Evolutionary conservation across 2,797 vertebrate species (phyloP).

Genomic region (Xenopus petersii): DNA sequence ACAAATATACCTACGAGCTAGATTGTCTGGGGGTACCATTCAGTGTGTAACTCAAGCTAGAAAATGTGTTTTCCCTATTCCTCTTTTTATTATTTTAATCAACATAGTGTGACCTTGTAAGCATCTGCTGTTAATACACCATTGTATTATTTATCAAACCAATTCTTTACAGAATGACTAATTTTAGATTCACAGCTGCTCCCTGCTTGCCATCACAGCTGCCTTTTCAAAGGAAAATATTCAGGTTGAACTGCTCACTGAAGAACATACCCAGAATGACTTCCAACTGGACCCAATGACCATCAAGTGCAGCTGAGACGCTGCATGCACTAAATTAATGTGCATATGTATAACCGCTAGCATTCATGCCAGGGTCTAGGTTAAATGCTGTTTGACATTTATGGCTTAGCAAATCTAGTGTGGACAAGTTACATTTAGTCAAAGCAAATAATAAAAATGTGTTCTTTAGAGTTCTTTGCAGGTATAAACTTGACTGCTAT

Average conservation of each 20-base stretch:
- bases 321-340: not conserved
- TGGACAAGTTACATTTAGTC: too few relatives aligned
- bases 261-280: constrained; percentile 4
- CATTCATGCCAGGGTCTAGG: not conserved
- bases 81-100: constrained; percentile 52
- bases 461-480: too few relatives aligned
- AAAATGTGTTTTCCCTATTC: constrained; percentile 6
- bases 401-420: too few relatives aligned
- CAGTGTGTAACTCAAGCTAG: constrained; percentile 8
- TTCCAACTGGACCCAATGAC: not conserved
- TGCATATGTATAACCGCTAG: not conserved
- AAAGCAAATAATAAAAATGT: too few relatives aligned
- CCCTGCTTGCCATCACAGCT: constrained; percentile 64
- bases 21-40: not conserved
- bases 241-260: constrained; percentile 28
- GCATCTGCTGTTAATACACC: constrained; percentile 78
- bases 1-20: too few relatives aligned
- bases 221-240: constrained; percentile 53
- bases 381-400: too few relatives aligned
- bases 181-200: constrained; percentile 74
- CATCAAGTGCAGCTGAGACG: not conserved
- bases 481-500: too few relatives aligned
- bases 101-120: constrained; percentile 72
- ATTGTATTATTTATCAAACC: constrained; percentile 88
- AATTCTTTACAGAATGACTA: constrained; percentile 77